Evolutionary conservation across 2,113 vertebrate species (phyloP).

Genomic region (Deroptyus accipitrinus): DNA sequence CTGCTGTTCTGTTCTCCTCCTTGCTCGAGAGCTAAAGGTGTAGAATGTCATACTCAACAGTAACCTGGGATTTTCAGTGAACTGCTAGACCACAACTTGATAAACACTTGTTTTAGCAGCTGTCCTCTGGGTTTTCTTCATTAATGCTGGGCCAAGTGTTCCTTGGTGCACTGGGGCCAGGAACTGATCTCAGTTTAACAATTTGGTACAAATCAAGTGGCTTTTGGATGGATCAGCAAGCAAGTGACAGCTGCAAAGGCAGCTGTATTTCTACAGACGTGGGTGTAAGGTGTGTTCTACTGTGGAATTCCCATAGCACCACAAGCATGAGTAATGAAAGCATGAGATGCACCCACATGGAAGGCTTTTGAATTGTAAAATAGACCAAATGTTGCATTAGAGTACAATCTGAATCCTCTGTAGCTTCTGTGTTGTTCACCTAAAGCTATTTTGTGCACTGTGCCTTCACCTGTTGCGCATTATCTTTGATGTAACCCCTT

Average conservation of each 20-base stretch:
- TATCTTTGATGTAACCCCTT: neutral
- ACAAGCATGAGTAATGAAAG: neutral
- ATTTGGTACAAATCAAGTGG: neutral
- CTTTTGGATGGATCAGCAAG: neutral
- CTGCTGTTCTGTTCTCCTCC: too few relatives aligned
- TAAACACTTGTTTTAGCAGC: neutral
- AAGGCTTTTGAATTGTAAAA: neutral
- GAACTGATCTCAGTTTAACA: neutral
- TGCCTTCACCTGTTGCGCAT: neutral
- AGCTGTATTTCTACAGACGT: neutral
- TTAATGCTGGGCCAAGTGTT: neutral
- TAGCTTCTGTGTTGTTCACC: neutral
- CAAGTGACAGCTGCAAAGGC: neutral
- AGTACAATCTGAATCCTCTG: neutral
- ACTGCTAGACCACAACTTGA: neutral
- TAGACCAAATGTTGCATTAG: neutral
- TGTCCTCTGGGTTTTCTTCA: neutral
- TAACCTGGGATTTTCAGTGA: neutral
- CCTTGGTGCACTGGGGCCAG: neutral
- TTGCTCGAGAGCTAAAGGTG: neutral
- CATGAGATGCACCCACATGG: neutral
- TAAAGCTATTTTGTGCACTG: neutral
- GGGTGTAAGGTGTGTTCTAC: fast-evolving
- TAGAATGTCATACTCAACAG: neutral
- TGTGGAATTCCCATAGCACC: fast-evolving